Conservation (phyloP, 2,888 invertebrate species). For the Synanthedon vespiformis region DNA sequence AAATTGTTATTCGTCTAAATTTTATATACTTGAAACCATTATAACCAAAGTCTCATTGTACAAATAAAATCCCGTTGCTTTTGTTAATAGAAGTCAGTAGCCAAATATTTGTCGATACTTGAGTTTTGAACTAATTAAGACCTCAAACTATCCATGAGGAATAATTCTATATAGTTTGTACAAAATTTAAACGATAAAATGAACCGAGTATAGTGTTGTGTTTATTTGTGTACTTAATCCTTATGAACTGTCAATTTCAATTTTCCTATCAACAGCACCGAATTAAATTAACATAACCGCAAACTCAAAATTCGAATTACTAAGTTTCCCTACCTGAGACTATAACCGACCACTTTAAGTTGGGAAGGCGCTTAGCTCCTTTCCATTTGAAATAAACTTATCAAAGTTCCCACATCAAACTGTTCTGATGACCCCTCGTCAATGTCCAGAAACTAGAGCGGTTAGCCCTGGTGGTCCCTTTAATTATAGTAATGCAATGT, state of each 20-base stretch:
- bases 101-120: no score
- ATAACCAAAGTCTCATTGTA: no score
- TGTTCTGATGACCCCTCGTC: conserved; percentile 19
- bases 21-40: no score
- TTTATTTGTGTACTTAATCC: conserved; percentile 1
- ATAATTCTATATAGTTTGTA: no score
- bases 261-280: neutral
- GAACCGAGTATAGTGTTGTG: neutral
- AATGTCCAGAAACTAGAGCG: conserved; percentile 12
- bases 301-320: neutral
- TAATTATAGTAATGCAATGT: neutral
- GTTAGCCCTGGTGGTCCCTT: neutral
- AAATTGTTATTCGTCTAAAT: no score
- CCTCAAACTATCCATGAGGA: no score
- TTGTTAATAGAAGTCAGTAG: no score
- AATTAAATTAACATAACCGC: neutral
- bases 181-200: no score
- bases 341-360: conserved; percentile 9
- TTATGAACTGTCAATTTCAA: neutral
- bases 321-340: neutral
- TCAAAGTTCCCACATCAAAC: conserved; percentile 17
- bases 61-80: no score
- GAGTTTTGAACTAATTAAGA: no score
- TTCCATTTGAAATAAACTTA: conserved; percentile 14
- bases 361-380: conserved; percentile 4